A percentile compares a stretch with the other conserved stretches of the same genome.
Evolutionary conservation across 2,888 invertebrate genomes (phyloP).

Genomic region (Microctonus brassicae): DNA sequence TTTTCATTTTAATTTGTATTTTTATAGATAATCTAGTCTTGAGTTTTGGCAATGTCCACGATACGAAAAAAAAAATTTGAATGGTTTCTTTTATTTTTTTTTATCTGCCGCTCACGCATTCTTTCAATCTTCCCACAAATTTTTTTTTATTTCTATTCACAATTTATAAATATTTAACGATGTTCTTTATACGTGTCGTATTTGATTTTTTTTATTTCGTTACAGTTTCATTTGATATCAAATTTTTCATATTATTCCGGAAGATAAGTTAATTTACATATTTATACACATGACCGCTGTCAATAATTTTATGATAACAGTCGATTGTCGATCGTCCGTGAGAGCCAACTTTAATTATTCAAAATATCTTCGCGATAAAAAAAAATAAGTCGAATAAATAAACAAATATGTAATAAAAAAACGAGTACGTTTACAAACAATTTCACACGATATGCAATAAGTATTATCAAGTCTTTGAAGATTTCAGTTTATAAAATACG

Average conservation of each 20-base stretch:
- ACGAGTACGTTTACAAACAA: background rate
- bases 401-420: background rate
- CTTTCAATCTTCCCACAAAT: no score
- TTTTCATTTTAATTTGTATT: constrained; percentile 17
- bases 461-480: background rate
- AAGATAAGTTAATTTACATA: background rate
- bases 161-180: background rate
- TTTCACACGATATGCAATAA: constrained; percentile 10
- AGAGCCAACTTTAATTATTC: background rate
- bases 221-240: background rate
- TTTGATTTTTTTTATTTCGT: background rate
- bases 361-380: constrained; percentile 18
- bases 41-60: constrained; percentile 65
- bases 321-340: constrained; percentile 34
- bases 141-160: no score
- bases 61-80: constrained; percentile 55
- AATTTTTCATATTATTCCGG: background rate
- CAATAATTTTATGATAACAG: background rate
- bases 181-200: background rate
- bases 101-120: no score
- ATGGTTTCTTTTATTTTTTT: background rate
- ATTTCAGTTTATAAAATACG: constrained; percentile 12
- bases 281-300: background rate
- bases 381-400: background rate
- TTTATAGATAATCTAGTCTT: constrained; percentile 38